Evolutionary conservation across 2,888 invertebrate species (phyloP).

Genomic region (Hemithea aestivaria): DNA sequence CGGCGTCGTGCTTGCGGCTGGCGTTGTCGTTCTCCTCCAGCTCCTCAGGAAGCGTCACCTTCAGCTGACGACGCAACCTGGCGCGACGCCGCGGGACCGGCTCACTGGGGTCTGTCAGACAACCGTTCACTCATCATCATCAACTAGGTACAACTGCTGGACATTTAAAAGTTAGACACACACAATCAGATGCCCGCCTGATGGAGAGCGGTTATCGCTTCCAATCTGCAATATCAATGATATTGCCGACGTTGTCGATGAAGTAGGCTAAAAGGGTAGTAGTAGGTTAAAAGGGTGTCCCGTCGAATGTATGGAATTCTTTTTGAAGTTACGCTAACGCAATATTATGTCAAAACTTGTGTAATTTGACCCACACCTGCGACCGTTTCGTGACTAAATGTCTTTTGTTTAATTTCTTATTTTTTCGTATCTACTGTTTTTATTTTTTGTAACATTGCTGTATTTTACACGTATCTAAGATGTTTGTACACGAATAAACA

Average conservation of each 20-base stretch:
- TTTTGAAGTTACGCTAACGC: no score
- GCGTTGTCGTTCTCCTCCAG: slow-evolving; percentile 12
- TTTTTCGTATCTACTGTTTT: no score
- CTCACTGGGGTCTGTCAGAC: slow-evolving; percentile 17
- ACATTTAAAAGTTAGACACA: not conserved
- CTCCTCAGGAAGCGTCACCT: slow-evolving; percentile 11
- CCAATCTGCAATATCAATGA: not conserved
- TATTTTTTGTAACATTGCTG: no score
- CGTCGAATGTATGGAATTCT: no score
- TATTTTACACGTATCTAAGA: no score
- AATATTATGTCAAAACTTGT: no score
- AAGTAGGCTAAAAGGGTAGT: no score
- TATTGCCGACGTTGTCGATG: not conserved
- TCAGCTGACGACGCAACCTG: slow-evolving; percentile 10
- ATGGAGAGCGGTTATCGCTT: not conserved
- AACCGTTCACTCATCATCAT: slow-evolving; percentile 19
- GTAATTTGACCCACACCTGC: no score
- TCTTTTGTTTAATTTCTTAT: no score
- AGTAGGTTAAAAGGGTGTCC: no score
- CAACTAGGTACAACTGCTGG: slow-evolving; percentile 5
- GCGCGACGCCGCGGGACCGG: slow-evolving; percentile 14
- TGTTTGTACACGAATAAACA: no score
- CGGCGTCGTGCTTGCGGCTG: slow-evolving; percentile 1
- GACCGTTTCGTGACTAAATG: no score
- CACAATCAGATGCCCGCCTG: not conserved